A percentile compares a stretch with the other conserved stretches of the same genome.
Evolutionary conservation across 2,888 invertebrate species (phyloP).

Genomic region (Lithophane leautieri): DNA sequence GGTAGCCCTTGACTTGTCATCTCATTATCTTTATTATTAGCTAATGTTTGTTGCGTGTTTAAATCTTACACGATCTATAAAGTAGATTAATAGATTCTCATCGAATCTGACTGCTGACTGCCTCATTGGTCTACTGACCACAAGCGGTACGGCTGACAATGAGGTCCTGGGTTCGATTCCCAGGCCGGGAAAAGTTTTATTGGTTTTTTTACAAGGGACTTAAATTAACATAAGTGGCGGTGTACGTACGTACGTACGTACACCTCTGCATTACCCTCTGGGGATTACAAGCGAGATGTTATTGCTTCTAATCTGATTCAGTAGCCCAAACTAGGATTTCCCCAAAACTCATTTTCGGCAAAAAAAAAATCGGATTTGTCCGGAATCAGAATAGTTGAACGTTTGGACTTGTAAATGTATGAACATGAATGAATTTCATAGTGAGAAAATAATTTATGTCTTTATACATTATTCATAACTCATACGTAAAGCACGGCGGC

Average conservation of each 20-base stretch:
- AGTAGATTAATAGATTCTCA: constrained; percentile 5
- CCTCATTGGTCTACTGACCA: not conserved
- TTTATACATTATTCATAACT: constrained; percentile 29
- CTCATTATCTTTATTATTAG: constrained; percentile 29
- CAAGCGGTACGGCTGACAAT: not conserved
- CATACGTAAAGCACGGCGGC: not conserved
- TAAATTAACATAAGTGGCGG: not conserved
- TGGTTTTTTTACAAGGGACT: not conserved
- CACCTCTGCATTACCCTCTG: not conserved
- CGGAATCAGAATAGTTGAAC: constrained; percentile 1
- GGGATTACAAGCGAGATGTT: not conserved
- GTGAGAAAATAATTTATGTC: constrained; percentile 6
- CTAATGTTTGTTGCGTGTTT: constrained; percentile 18
- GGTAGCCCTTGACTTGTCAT: constrained; percentile 30
- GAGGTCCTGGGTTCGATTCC: not conserved
- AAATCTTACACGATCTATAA: not conserved
- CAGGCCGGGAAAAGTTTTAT: not conserved
- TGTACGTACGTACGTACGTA: not conserved
- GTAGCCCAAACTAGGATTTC: constrained; percentile 19
- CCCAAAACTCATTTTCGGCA: not conserved
- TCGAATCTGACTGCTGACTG: not conserved
- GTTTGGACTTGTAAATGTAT: constrained; percentile 15
- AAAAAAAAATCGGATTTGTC: not conserved
- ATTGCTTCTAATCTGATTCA: not conserved
- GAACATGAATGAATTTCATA: constrained; percentile 25